phyloP scores from a whole-genome alignment of 2,888 invertebrate species.

The Synergus umbraculus region DNA sequence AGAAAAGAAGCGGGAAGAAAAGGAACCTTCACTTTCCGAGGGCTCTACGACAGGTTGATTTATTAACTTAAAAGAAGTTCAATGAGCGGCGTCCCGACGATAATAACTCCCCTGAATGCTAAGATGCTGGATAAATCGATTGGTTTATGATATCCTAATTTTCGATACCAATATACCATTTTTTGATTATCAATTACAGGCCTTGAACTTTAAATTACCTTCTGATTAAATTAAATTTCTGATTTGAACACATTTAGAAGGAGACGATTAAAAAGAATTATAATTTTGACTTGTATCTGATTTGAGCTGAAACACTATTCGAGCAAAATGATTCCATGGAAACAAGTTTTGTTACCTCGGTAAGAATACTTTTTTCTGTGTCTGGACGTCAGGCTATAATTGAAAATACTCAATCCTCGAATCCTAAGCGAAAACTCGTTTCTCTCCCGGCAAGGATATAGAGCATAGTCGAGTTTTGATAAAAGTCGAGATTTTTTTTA shows the following conservation, averaged over 20 bases:
- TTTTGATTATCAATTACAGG: too few relatives aligned
- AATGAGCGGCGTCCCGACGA: background rate
- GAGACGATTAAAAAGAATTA: background rate
- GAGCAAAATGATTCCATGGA: background rate
- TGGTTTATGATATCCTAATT: too few relatives aligned
- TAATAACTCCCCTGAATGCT: background rate
- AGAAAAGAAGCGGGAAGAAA: background rate
- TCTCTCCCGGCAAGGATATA: background rate
- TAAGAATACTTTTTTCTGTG: constrained; percentile 3
- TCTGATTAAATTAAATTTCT: too few relatives aligned
- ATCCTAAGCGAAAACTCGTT: constrained; percentile 4
- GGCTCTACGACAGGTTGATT: constrained; percentile 14
- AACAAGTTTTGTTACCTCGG: background rate
- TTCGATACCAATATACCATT: too few relatives aligned
- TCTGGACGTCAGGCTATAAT: constrained; percentile 13
- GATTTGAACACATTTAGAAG: too few relatives aligned
- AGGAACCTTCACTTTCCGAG: background rate
- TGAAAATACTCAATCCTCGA: constrained; percentile 1
- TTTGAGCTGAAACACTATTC: background rate
- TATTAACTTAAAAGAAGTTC: constrained; percentile 15
- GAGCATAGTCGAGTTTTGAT: background rate
- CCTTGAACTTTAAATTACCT: too few relatives aligned
- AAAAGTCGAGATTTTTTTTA: background rate
- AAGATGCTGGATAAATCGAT: constrained; percentile 2
- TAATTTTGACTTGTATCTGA: background rate